A percentile compares a stretch with the other conserved stretches of the same genome.
Evolutionary conservation across 1,140 invertebrate genomes (phyloP).

Genomic region (Periplaneta americana): DNA sequence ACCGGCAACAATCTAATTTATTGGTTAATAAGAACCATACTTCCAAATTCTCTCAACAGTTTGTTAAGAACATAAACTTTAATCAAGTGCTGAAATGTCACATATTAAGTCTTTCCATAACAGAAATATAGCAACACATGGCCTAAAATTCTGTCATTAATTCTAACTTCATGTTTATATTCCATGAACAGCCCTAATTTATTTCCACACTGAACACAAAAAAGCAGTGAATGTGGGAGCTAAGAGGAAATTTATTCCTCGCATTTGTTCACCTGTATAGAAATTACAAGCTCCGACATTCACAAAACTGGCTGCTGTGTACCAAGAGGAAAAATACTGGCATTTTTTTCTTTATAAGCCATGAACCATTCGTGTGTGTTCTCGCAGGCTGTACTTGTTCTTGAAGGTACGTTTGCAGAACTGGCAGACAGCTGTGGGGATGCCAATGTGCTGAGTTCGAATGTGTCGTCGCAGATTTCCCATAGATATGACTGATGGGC

Average conservation of each 20-base stretch:
- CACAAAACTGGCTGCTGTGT: background rate
- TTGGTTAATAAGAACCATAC: no score
- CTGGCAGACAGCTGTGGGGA: background rate
- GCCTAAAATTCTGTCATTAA: no score
- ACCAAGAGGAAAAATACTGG: background rate
- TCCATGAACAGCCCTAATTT: no score
- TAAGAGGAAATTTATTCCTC: background rate
- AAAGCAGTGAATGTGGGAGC: background rate
- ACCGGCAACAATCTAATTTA: no score
- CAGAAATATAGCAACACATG: no score
- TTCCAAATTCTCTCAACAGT: no score
- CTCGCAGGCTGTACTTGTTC: conserved; percentile 11
- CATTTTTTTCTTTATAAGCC: background rate
- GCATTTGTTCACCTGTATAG: background rate
- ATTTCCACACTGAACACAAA: no score
- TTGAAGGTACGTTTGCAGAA: conserved; percentile 8
- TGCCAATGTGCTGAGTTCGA: conserved; percentile 12
- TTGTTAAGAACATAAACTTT: no score
- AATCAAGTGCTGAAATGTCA: no score
- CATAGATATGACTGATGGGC: conserved; percentile 5
- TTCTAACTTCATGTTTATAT: no score
- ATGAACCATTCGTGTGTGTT: conserved; percentile 10
- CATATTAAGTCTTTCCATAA: no score
- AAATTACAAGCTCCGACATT: background rate
- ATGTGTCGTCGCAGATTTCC: conserved; percentile 10